Conservation (phyloP, 2,797 vertebrate species). For the Odontamblyopus rebecca region DNA sequence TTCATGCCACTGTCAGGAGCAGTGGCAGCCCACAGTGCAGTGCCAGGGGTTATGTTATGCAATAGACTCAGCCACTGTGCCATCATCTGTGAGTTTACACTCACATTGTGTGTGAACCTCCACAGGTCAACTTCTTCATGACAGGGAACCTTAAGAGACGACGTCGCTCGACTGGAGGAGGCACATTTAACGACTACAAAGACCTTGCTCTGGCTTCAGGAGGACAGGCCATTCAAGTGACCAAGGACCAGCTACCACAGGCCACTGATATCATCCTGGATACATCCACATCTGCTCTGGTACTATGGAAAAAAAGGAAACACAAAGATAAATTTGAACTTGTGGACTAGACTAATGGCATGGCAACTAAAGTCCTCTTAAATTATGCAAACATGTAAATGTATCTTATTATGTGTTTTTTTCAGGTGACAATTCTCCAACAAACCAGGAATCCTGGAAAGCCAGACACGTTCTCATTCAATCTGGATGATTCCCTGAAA, state of each 20-base stretch:
- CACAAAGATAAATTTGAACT: no score
- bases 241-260: slow-evolving; percentile 62
- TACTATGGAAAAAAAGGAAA: no score
- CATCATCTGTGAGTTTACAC: no score
- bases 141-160: slow-evolving; percentile 1
- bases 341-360: neutral
- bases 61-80: no score
- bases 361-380: no score
- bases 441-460: slow-evolving; percentile 48
- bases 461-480: slow-evolving; percentile 64
- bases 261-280: slow-evolving; percentile 76
- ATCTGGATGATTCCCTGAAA: slow-evolving; percentile 67
- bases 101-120: neutral
- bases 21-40: no score
- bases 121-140: slow-evolving; percentile 71
- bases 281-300: slow-evolving; percentile 64
- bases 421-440: slow-evolving; percentile 75
- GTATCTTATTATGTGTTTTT: no score
- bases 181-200: slow-evolving; percentile 61
- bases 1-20: no score
- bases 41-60: no score
- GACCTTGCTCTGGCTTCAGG: slow-evolving; percentile 74
- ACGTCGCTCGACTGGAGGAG: slow-evolving; percentile 39
- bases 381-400: no score
- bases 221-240: slow-evolving; percentile 72